Evolutionary conservation across 53 echinoderm and acorn worm species (phyloP).

Genomic region (Echinometra lucunter): DNA sequence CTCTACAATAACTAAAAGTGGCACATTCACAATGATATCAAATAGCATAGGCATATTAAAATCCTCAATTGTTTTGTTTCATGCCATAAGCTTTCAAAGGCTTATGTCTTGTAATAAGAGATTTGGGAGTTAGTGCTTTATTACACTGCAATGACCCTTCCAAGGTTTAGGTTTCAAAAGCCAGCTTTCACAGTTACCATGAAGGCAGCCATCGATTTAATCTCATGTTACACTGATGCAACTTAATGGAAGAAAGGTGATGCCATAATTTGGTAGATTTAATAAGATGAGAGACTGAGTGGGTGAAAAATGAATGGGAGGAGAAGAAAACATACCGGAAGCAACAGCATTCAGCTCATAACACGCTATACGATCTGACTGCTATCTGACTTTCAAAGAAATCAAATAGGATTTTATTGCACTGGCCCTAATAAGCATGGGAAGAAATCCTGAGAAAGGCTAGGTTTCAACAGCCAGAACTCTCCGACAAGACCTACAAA

Average conservation of each 20-base stretch:
- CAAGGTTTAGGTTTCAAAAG: background rate
- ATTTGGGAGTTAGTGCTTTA: background rate
- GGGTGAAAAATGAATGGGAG: background rate
- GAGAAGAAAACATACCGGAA: background rate
- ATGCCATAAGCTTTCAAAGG: background rate
- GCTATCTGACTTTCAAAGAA: no score
- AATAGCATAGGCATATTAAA: background rate
- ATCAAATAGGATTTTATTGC: no score
- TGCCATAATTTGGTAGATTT: background rate
- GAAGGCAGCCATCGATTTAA: background rate
- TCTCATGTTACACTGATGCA: constrained; percentile 19
- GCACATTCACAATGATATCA: no score
- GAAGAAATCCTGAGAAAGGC: no score
- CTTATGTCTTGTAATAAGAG: background rate
- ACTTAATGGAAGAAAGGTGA: background rate
- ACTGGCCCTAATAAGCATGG: no score
- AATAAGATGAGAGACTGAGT: background rate
- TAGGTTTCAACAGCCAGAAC: no score
- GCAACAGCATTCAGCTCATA: no score
- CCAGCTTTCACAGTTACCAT: background rate
- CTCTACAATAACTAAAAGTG: no score
- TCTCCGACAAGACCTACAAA: no score
- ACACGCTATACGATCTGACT: no score
- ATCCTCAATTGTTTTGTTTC: background rate
- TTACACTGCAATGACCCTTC: background rate